A percentile compares a stretch with the other conserved stretches of the same genome.
phyloP scores from a whole-genome alignment of 2,113 vertebrate genomes.

The Silurus meridionalis region DNA sequence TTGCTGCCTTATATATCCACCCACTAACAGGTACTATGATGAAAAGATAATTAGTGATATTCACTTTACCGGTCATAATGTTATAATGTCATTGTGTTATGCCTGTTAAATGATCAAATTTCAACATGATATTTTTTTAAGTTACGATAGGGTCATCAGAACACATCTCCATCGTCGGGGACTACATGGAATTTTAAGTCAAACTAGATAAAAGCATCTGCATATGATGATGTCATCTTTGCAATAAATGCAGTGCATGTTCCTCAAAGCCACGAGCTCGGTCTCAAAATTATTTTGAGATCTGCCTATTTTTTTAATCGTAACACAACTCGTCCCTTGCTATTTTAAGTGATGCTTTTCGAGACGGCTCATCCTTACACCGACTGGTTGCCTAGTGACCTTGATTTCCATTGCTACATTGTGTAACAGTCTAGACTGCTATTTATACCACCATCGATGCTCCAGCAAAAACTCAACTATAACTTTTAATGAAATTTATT shows the following conservation, averaged over 20 bases:
- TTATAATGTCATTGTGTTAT: too few species aligned
- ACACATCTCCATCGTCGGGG: too few species aligned
- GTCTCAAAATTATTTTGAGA: neutral
- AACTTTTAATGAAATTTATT: neutral
- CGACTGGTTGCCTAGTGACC: neutral
- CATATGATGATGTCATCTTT: neutral
- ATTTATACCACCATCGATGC: neutral
- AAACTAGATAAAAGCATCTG: too few species aligned
- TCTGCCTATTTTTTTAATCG: neutral
- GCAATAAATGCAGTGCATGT: neutral
- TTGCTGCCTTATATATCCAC: too few species aligned
- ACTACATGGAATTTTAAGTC: too few species aligned
- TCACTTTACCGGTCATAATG: too few species aligned
- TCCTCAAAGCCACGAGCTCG: neutral
- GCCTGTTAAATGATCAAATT: too few species aligned
- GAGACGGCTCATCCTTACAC: neutral
- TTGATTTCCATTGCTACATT: constrained; percentile 5
- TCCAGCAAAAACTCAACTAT: neutral
- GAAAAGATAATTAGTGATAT: too few species aligned
- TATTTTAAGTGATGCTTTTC: neutral
- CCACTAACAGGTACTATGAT: too few species aligned
- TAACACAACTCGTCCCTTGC: neutral
- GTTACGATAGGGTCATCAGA: too few species aligned
- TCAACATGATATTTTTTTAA: too few species aligned
- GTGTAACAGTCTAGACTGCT: neutral